phyloP scores from a whole-genome alignment of 2,797 vertebrate genomes.

The Propithecus perrieri region DNA sequence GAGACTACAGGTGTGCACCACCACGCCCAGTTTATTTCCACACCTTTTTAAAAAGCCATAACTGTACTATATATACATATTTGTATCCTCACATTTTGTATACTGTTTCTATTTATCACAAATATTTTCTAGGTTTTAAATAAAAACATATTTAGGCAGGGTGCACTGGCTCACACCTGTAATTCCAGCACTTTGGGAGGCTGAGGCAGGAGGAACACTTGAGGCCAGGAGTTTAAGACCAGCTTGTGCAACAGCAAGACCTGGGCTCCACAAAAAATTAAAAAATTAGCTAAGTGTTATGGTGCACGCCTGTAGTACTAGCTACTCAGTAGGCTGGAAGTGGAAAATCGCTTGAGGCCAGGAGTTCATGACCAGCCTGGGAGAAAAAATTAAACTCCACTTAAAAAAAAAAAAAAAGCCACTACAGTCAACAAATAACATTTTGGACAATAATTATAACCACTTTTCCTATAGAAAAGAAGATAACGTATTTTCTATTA shows the following conservation, averaged over 20 bases:
- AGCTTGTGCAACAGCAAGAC: neutral
- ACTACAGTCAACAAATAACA: neutral
- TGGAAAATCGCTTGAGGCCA: too few relatives aligned
- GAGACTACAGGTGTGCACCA: too few relatives aligned
- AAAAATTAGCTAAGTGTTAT: too few relatives aligned
- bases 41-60: neutral
- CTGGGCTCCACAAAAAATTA: neutral
- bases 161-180: neutral
- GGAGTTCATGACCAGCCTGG: too few relatives aligned
- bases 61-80: neutral
- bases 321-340: too few relatives aligned
- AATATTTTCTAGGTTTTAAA: neutral
- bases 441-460: neutral
- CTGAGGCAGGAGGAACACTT: neutral
- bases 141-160: neutral
- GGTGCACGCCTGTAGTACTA: too few relatives aligned
- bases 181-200: neutral
- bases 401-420: neutral
- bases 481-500: neutral
- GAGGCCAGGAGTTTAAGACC: neutral
- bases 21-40: too few relatives aligned
- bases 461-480: neutral
- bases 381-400: too few relatives aligned
- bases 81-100: neutral
- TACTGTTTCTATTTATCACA: neutral